Conservation (phyloP, 2,888 invertebrate genomes). For the Melanchra persicariae region DNA sequence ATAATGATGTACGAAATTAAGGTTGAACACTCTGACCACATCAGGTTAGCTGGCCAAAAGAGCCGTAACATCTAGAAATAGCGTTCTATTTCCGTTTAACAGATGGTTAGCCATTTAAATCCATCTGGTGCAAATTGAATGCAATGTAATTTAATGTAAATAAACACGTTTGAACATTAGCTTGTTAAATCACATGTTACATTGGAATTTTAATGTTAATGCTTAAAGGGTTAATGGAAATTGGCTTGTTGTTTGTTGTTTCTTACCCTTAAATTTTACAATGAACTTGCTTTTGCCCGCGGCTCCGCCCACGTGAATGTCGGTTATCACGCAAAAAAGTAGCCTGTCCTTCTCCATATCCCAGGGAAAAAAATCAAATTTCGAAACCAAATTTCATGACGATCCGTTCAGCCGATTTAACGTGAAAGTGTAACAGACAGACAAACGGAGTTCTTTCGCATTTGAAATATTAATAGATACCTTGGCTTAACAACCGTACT, state of each 20-base stretch:
- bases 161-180: slow-evolving; percentile 43
- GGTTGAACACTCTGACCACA: slow-evolving; percentile 1
- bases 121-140: slow-evolving; percentile 53
- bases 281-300: too few species aligned
- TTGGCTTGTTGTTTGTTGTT: slow-evolving; percentile 18
- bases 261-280: background rate
- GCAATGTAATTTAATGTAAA: slow-evolving; percentile 50
- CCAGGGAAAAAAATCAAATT: too few species aligned
- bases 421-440: too few species aligned
- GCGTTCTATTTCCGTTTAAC: slow-evolving; percentile 52
- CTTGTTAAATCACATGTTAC: slow-evolving; percentile 33
- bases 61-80: slow-evolving; percentile 41
- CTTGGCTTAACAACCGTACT: background rate
- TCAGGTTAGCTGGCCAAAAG: slow-evolving; percentile 10
- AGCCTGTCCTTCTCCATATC: too few species aligned
- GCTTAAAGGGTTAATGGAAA: slow-evolving; percentile 26
- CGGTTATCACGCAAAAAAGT: too few species aligned
- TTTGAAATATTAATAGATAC: too few species aligned
- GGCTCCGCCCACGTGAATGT: too few species aligned
- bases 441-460: too few species aligned
- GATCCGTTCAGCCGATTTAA: too few species aligned
- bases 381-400: too few species aligned
- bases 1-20: slow-evolving; percentile 23
- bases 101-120: slow-evolving; percentile 55
- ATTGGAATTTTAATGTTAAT: slow-evolving; percentile 34